phyloP scores from a whole-genome alignment of 2,797 vertebrate genomes.

The Pristis pectinata region DNA sequence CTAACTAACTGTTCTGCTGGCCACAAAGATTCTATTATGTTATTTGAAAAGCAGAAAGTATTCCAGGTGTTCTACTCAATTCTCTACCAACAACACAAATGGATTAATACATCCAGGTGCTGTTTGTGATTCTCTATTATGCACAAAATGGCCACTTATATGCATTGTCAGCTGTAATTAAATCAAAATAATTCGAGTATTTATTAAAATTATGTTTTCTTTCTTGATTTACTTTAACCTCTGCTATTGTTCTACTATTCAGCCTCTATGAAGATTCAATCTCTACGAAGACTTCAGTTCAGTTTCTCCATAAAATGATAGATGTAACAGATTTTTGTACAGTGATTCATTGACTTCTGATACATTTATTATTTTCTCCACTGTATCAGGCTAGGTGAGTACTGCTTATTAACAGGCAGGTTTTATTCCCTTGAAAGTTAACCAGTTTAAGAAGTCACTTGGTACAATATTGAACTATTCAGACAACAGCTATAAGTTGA shows the following conservation, averaged over 20 bases:
- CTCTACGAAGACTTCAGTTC: not conserved
- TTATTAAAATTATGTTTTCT: not conserved
- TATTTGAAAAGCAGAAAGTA: not conserved
- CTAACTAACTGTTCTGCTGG: not conserved
- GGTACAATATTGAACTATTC: not conserved
- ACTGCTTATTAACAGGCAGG: not conserved
- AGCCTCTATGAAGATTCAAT: too few species aligned
- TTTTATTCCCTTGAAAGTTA: not conserved
- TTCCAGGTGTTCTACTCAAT: not conserved
- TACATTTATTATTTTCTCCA: not conserved
- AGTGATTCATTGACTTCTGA: not conserved
- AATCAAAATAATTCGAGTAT: not conserved
- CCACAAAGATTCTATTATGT: not conserved
- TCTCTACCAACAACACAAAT: not conserved
- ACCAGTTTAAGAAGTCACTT: not conserved
- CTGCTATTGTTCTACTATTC: not conserved
- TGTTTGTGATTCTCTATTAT: not conserved
- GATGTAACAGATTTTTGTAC: too few species aligned
- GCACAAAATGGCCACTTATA: not conserved
- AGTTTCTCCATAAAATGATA: not conserved
- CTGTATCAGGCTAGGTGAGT: not conserved
- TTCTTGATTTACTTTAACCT: not conserved
- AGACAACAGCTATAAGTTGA: not conserved
- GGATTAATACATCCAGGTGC: not conserved
- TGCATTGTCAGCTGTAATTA: not conserved